Evolutionary conservation across 1,140 invertebrate species (phyloP), one percentile per base, ranked within the genome.

Genomic region (Aradophagus sp.): DNA sequence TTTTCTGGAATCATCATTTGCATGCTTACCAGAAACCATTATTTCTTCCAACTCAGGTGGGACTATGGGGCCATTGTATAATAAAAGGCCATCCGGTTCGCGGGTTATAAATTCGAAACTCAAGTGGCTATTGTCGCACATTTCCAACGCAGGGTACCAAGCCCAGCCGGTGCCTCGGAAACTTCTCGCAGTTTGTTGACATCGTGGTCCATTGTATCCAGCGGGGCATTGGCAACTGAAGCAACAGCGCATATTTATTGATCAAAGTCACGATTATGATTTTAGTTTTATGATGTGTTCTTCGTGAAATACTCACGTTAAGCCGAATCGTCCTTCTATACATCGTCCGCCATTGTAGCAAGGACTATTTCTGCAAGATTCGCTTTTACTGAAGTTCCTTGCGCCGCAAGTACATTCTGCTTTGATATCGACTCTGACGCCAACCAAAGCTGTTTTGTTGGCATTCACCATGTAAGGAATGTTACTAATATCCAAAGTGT

Each of bases 21-120:
- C 8, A 8, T 31, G n/a, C 5, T 31, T 75, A 88, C 88, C 93
- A 1, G 93, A 95, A 31, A 96, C 91, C 84, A 96, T 90, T 59
- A 91, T 89, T 89, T 97, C 95, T 79, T 97, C 95, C 2, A 89
- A 83, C 85, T 97, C 95, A 0, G 94, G 95, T 36, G 94, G 92
- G 10, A 95, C 95, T 73, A 98, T 96, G 0, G 97, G 97, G 23
- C 97, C 97, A 84, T 98, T 99, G 82, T 99, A 99, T 5, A 99
- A 86, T 31, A 99, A 87, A n/a, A 98, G 86, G 1, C 97, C 97
- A 79, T 97, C 95, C 0, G 91, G 89, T 81, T 95, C 93, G 72
- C 91, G 89, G 0, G 97, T 98, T 48, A 97, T 93, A 78, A 99
- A 98, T 84, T 99, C 96, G 48, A 99, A 90, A 75, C 95, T 97